Base-by-base conservation (phyloP, 2,888 invertebrate species). In the Cremastinae sp. region DNA sequence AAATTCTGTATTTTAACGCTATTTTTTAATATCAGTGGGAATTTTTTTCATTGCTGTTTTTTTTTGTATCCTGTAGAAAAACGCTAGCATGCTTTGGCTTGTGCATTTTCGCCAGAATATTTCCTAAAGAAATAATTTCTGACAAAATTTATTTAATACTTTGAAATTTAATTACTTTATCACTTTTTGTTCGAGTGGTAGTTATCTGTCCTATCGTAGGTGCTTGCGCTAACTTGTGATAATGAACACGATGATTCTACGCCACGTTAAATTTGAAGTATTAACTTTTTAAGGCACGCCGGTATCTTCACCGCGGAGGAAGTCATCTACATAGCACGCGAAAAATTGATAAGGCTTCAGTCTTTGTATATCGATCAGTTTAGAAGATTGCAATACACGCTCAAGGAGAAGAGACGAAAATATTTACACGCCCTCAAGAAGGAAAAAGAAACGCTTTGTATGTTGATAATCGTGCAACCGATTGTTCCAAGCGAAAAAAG, bases 261-360 rank as follows among this genome's bases (percentile, higher is more conserved):
- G 65, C 69, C 80, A 82, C 81, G 80, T 82, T 83, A 78, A 84
- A 80, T 83, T 83, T 86, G 54, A 77, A 88, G 88, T 82, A 86
- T 87, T 78, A 84, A 86, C 80, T 85, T 85, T 90, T 90, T 56
- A 90, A 97, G 97, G 90, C 95, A 95, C 87, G 96, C 97, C 0
- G 96, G 96, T 9, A 94, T 97, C 0, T 97, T 94, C 88, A 97
- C 97, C 0, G 95, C 95, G 0, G 96, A 98, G 84, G 97, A 98
- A 89, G 95, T 96, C 0, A 94, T 96, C 2, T 91, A 93, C 28
- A 93, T 96, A 36, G 93, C 96, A 0, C 92, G 94, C 81, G 93
- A 94, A 66, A 95, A 95, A 80, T 90, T 97, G 51, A 92, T 94
- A 10, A 92, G 94, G 51, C 90, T 98, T 0, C 97, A 97, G 87